Evolutionary conservation across 2,888 invertebrate species (phyloP).

Genomic region (Catocala fraxini): DNA sequence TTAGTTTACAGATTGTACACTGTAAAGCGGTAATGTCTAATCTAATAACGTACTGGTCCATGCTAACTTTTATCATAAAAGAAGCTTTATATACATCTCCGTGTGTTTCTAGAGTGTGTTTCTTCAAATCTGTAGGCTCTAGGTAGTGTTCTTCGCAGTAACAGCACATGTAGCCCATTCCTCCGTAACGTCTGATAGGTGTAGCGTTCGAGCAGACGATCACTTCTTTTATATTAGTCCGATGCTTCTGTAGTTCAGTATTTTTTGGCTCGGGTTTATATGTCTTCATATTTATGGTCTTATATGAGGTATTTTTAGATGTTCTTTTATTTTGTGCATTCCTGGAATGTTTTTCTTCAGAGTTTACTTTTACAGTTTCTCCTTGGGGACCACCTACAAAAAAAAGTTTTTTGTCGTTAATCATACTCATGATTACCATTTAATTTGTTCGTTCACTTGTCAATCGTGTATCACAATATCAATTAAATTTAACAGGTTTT

Average conservation of each 20-base stretch:
- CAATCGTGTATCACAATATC: too few species aligned
- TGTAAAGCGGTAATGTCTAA: conserved; percentile 63
- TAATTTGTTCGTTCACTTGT: too few species aligned
- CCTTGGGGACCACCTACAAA: conserved; percentile 63
- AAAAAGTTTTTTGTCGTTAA: conserved; percentile 53
- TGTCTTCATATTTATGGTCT: not conserved
- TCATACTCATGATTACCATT: not conserved
- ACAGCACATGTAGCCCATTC: conserved; percentile 54
- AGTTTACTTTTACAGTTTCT: conserved; percentile 43
- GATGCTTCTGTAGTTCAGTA: conserved; percentile 11
- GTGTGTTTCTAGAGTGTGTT: conserved; percentile 53
- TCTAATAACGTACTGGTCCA: conserved; percentile 58
- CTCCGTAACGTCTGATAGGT: conserved; percentile 31
- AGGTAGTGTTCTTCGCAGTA: conserved; percentile 51
- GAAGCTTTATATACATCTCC: conserved; percentile 45
- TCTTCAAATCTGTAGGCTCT: conserved; percentile 47
- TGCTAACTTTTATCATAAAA: conserved; percentile 53
- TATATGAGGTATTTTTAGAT: not conserved
- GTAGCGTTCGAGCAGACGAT: conserved; percentile 53
- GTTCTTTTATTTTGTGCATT: not conserved
- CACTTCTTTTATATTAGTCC: conserved; percentile 20
- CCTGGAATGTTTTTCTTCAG: conserved; percentile 2
- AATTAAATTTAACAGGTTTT: too few species aligned
- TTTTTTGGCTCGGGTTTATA: conserved; percentile 1
- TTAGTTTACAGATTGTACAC: conserved; percentile 31